Conservation (phyloP, 2,888 invertebrate species). For the Chymomyza amoena region DNA sequence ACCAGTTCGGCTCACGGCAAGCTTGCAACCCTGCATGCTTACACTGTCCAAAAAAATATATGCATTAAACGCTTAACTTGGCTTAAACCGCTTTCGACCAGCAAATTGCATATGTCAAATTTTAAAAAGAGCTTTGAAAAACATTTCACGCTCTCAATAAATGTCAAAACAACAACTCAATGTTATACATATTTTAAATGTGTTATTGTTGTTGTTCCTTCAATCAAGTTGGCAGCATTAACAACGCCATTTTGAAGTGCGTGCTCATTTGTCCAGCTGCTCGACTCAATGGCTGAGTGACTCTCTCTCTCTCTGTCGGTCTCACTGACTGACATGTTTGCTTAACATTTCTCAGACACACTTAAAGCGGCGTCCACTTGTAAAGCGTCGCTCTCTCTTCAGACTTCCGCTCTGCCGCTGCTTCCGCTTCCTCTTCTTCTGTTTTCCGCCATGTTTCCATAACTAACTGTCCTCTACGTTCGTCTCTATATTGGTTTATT, state of each 20-base stretch:
- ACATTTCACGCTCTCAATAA: conserved; percentile 25
- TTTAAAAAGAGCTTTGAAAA: conserved; percentile 40
- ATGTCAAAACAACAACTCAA: conserved; percentile 52
- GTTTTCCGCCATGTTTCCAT: background rate
- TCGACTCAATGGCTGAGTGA: background rate
- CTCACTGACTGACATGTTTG: conserved; percentile 33
- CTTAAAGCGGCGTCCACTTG: background rate
- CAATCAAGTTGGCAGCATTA: conserved; percentile 5
- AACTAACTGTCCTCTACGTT: conserved; percentile 20
- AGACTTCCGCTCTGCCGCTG: background rate
- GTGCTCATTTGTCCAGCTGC: conserved; percentile 13
- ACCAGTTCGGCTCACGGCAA: background rate
- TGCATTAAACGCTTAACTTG: background rate
- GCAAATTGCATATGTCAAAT: conserved; percentile 44
- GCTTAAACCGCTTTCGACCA: background rate
- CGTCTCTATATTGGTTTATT: conserved; percentile 53
- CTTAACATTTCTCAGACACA: conserved; percentile 4
- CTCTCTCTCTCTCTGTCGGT: background rate
- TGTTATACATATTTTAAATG: background rate
- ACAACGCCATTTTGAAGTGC: conserved; percentile 2
- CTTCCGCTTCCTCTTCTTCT: conserved; percentile 19
- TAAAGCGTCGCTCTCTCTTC: background rate
- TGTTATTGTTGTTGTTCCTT: background rate
- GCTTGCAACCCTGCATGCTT: background rate
- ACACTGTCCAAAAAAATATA: background rate